Evolutionary conservation across 92 coral and sea anemone genomes (phyloP), one percentile per base, ranked within the genome.

Genomic region (Montipora capitata): DNA sequence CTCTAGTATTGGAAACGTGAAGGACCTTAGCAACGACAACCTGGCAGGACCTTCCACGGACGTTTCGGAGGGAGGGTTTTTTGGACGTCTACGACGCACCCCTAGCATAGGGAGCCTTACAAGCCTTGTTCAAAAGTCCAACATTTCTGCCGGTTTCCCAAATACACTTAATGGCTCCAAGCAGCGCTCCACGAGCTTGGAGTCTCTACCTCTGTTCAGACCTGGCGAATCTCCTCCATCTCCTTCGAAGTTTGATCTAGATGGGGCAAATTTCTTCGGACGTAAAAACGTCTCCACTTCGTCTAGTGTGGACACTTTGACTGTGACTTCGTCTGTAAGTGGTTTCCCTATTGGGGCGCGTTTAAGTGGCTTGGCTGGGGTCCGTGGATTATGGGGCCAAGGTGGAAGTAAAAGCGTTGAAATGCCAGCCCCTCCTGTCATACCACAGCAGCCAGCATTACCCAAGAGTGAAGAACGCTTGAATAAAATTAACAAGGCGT

Each of bases 151-250:
- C 49, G 72, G 69, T 4, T 18, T 57, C 14, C 86, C 98, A n/a
- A 77, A 58, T 12, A 51, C 96, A 20, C 88, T 71, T 44, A 86
- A 68, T 83, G 83, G 90, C 16, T 80, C 90, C 58, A 84, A 67
- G 78, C 93, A 80, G 20, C 95, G 96, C 20, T 91, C 99, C 2
- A 88, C 98, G 3, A 98, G 99, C 64, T 74, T 98, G 13, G 99
- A 98, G 56, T 75, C 94, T 2, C 85, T 87, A 43, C 92, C 90
- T 38, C 92, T 87, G 3, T 91, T 93, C 71, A 92, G 77, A 16
- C 81, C 98, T 14, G 92, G 99, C 7, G 94, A 89, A 43, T 92
- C 98, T 10, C 98, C 99, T 1, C 99, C 98, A 1, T 96, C 99
- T 9, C 99, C 99, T 11, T 83, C 99, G 38, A 90, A 78, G 49